phyloP scores from a whole-genome alignment of 2,888 invertebrate species.

The Elaeidobius kamerunicus region DNA sequence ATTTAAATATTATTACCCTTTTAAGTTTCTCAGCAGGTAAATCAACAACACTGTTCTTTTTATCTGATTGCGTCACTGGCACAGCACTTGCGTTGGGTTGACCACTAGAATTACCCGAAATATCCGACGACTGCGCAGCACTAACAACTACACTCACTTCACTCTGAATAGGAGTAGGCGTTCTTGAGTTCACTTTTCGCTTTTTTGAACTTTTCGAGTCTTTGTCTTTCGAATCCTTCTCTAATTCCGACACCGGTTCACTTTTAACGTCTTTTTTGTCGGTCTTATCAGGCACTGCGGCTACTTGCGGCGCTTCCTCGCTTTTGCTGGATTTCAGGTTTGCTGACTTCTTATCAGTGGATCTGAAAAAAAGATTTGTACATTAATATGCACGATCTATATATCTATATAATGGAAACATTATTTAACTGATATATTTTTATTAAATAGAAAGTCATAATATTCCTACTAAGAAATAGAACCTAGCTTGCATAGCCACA shows the following conservation, averaged over 20 bases:
- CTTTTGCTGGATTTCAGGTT: slow-evolving; percentile 42
- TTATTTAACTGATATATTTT: too few species aligned
- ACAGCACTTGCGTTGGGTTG: slow-evolving; percentile 24
- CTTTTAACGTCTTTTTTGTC: slow-evolving; percentile 35
- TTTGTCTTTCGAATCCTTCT: slow-evolving; percentile 32
- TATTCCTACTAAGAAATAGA: too few species aligned
- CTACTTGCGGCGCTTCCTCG: slow-evolving; percentile 37
- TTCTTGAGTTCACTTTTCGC: slow-evolving; percentile 47
- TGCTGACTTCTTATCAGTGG: slow-evolving; percentile 21
- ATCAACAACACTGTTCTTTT: slow-evolving; percentile 36
- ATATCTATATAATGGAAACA: too few species aligned
- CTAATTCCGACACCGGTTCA: slow-evolving; percentile 28
- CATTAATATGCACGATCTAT: too few species aligned
- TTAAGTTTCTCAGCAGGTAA: slow-evolving; percentile 38
- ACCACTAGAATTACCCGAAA: slow-evolving; percentile 24
- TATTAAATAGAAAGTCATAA: too few species aligned
- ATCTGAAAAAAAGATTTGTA: slow-evolving; percentile 20
- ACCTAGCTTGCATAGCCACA: too few species aligned
- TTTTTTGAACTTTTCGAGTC: slow-evolving; percentile 46
- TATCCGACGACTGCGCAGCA: slow-evolving; percentile 14
- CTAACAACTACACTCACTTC: slow-evolving; percentile 36
- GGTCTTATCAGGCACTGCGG: slow-evolving; percentile 30
- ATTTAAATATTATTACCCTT: slow-evolving; percentile 38
- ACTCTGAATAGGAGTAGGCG: slow-evolving; percentile 46
- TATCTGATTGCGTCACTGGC: slow-evolving; percentile 23